These are phyloP conservation scores for Aricia artaxerxes DNA, from an alignment of 2,888 invertebrate genomes.

Conservation along the genomic window DNA sequence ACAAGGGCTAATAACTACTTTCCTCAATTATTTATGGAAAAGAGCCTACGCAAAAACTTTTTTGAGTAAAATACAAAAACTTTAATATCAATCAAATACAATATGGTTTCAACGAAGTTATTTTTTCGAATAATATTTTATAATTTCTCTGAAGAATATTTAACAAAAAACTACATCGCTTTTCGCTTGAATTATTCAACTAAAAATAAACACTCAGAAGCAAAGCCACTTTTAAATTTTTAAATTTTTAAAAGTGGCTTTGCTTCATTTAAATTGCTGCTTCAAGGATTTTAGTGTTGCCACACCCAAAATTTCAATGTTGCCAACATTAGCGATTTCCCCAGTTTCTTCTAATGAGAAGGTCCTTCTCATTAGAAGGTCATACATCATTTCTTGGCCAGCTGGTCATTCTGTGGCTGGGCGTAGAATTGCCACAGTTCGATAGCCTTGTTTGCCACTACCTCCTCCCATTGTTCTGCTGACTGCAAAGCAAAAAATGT, in stretches of 20 bases:
- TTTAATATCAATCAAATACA: not conserved
- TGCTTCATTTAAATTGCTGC: too few species aligned
- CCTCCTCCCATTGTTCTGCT: constrained; percentile 89
- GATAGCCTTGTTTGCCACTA: constrained; percentile 91
- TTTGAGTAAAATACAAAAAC: not conserved
- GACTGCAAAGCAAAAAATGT: constrained; percentile 72
- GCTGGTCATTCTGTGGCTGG: constrained; percentile 68
- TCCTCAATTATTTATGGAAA: too few species aligned
- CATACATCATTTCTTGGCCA: constrained; percentile 78
- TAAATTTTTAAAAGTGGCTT: too few species aligned
- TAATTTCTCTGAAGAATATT: not conserved
- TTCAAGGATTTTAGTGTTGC: not conserved
- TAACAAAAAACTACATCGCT: not conserved
- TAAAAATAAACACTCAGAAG: not conserved
- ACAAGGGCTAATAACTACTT: not conserved
- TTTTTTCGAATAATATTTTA: not conserved
- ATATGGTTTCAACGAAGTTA: not conserved
- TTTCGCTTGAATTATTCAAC: not conserved
- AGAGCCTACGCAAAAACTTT: too few species aligned
- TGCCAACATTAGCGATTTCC: not conserved
- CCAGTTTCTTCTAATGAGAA: constrained; percentile 72
- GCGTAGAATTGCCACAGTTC: constrained; percentile 92
- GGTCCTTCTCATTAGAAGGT: constrained; percentile 71
- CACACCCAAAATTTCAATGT: constrained; percentile 5
- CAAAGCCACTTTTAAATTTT: not conserved